Evolutionary conservation across 2,113 vertebrate genomes (phyloP).

Genomic region (Embiotoca jacksoni): DNA sequence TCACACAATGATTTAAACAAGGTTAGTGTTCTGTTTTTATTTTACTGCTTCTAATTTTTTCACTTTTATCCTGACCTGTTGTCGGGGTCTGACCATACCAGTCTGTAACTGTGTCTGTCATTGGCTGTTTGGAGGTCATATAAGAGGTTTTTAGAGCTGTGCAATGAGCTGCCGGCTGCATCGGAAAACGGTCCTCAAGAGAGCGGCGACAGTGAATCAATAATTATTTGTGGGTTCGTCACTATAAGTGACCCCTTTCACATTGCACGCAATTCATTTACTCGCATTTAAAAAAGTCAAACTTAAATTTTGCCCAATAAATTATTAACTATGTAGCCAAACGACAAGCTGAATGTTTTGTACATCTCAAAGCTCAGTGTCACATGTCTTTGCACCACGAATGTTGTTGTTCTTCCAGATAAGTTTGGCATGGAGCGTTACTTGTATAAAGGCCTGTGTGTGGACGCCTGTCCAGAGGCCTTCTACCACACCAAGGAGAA

Average conservation of each 20-base stretch:
- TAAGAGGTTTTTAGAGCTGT: too few relatives aligned
- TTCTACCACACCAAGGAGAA: constrained; percentile 78
- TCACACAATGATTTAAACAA: too few relatives aligned
- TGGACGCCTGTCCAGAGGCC: constrained; percentile 85
- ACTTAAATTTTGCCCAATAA: background rate
- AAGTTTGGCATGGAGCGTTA: constrained; percentile 84
- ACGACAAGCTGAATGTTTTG: background rate
- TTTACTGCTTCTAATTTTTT: too few relatives aligned
- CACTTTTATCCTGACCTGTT: too few relatives aligned
- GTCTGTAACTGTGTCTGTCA: too few relatives aligned
- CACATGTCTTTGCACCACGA: background rate
- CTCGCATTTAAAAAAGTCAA: background rate
- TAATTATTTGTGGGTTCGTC: background rate
- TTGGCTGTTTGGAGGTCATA: too few relatives aligned
- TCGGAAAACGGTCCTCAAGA: too few relatives aligned
- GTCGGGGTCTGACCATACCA: too few relatives aligned
- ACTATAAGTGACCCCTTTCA: background rate
- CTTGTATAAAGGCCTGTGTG: constrained; percentile 85
- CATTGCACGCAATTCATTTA: background rate
- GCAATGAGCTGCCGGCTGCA: too few relatives aligned
- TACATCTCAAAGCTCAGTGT: background rate
- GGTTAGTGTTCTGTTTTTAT: too few relatives aligned
- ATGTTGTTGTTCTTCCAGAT: constrained; percentile 79
- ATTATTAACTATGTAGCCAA: background rate
- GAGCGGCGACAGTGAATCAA: too few relatives aligned